Conservation (phyloP, 1,140 invertebrate genomes). For the Myzus persicae region DNA sequence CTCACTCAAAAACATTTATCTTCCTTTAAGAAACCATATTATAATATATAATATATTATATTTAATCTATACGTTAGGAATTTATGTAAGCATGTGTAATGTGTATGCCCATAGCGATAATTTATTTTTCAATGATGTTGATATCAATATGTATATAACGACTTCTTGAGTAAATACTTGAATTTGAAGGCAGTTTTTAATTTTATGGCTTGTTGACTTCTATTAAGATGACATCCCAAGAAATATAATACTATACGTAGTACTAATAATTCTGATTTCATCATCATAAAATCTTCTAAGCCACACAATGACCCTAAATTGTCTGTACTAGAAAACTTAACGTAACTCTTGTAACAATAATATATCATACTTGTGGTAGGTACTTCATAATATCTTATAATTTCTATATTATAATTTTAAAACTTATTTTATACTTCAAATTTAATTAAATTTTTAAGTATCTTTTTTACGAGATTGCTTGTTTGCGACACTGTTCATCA, state of each 20-base stretch:
- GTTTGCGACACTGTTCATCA: not conserved
- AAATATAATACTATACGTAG: not conserved
- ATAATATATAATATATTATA: not conserved
- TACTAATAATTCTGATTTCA: not conserved
- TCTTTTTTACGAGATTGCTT: not conserved
- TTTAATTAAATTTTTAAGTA: too few species aligned
- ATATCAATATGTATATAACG: not conserved
- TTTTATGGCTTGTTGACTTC: constrained; percentile 24
- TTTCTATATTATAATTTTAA: not conserved
- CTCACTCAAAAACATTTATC: not conserved
- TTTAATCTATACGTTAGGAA: not conserved
- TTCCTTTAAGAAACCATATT: not conserved
- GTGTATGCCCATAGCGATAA: not conserved
- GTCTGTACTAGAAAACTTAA: constrained; percentile 4
- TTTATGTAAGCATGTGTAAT: not conserved
- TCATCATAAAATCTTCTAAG: not conserved
- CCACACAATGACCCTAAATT: not conserved
- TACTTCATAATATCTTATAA: not conserved
- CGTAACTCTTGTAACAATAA: not conserved
- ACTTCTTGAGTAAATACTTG: not conserved
- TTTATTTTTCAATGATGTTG: constrained; percentile 11
- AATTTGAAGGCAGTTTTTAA: constrained; percentile 12
- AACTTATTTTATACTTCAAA: not conserved
- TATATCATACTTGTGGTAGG: not conserved
- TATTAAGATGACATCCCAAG: not conserved